phyloP scores from a whole-genome alignment of 1,140 invertebrate species.

The Drosophila saltans region DNA sequence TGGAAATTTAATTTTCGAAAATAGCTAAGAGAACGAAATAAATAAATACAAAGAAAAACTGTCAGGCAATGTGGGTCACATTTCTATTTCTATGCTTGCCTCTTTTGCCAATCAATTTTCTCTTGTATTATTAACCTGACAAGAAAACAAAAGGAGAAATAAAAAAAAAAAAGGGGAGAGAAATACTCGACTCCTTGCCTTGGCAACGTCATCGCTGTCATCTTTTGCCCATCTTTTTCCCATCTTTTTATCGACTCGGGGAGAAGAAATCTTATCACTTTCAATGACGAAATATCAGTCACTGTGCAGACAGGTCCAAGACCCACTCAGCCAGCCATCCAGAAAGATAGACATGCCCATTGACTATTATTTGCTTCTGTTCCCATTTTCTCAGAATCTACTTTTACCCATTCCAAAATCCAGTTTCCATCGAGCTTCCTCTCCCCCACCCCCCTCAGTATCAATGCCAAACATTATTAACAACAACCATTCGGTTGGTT shows the following conservation, averaged over 20 bases:
- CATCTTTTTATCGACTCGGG: slow-evolving; percentile 42
- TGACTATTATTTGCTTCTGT: slow-evolving; percentile 62
- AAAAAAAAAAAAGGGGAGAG: no score
- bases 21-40: background rate
- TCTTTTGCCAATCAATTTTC: slow-evolving; percentile 55
- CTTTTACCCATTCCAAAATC: background rate
- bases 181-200: slow-evolving; percentile 17
- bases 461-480: slow-evolving; percentile 68
- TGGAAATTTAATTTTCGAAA: slow-evolving; percentile 36
- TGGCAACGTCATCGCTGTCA: slow-evolving; percentile 34
- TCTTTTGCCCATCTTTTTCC: slow-evolving; percentile 22
- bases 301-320: slow-evolving; percentile 12
- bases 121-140: slow-evolving; percentile 32
- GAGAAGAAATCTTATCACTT: slow-evolving; percentile 60
- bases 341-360: slow-evolving; percentile 72
- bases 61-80: slow-evolving; percentile 48
- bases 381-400: slow-evolving; percentile 9
- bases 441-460: background rate
- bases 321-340: slow-evolving; percentile 24
- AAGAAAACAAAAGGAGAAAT: slow-evolving; percentile 39
- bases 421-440: no score
- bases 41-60: slow-evolving; percentile 6
- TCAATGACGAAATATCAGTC: slow-evolving; percentile 52
- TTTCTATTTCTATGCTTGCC: background rate
- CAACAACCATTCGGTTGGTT: slow-evolving; percentile 51